These are phyloP conservation scores for Pipistrellus pygmaeus DNA, from an alignment of 2,797 vertebrate species.

Conservation along the genomic window DNA sequence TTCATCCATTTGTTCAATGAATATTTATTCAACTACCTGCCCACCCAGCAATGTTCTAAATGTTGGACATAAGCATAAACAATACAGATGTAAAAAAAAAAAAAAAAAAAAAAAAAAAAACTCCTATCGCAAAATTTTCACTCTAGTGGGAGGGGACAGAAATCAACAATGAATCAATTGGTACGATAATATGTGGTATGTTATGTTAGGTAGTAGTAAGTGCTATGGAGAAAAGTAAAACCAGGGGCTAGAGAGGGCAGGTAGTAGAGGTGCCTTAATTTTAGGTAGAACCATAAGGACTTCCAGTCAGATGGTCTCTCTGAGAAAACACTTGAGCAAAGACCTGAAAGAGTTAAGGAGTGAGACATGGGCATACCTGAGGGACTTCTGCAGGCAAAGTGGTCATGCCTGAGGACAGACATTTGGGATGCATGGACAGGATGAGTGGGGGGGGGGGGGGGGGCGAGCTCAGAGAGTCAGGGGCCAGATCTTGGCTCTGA, in stretches of 20 bases:
- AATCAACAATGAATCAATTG: neutral
- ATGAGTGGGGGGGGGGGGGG: too few relatives aligned
- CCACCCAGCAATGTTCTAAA: neutral
- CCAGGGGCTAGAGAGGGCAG: neutral
- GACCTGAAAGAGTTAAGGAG: neutral
- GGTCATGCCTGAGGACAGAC: neutral
- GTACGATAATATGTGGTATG: neutral
- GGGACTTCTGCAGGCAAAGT: neutral
- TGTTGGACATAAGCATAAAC: neutral
- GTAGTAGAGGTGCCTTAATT: neutral
- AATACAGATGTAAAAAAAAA: neutral
- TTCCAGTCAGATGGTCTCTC: neutral
- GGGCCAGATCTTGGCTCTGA: neutral
- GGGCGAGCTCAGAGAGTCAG: neutral
- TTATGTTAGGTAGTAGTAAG: neutral
- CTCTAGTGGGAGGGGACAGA: neutral
- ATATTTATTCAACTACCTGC: neutral
- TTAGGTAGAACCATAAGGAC: neutral
- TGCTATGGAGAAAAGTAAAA: neutral
- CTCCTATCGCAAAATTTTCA: neutral
- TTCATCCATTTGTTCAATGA: constrained; percentile 33
- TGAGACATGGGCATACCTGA: neutral
- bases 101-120: neutral
- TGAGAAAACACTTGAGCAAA: neutral
- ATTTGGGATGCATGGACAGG: neutral